Conservation (phyloP, 2,888 invertebrate genomes). For the Thumatha senex region DNA sequence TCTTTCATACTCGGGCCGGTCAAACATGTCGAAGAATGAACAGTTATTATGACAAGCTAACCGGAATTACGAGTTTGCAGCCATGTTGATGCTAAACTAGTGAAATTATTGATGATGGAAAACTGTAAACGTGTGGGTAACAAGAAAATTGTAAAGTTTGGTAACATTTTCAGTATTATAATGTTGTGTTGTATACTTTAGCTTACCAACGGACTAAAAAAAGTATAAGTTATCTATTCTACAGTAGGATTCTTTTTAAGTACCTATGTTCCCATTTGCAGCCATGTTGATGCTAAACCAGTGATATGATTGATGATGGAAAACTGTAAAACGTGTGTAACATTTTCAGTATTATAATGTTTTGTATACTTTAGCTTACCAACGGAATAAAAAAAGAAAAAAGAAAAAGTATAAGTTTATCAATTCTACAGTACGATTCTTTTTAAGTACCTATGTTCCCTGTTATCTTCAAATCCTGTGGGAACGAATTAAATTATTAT, state of each 20-base stretch:
- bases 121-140: neutral
- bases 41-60: slow-evolving; percentile 23
- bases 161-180: neutral
- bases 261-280: too few relatives aligned
- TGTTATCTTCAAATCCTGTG: too few relatives aligned
- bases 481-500: too few relatives aligned
- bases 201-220: too few relatives aligned
- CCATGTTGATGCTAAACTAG: neutral
- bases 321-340: neutral
- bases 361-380: too few relatives aligned
- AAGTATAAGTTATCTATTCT: too few relatives aligned
- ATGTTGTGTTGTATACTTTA: neutral
- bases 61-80: slow-evolving; percentile 11
- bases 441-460: too few relatives aligned
- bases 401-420: too few relatives aligned
- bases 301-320: neutral
- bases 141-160: neutral
- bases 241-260: too few relatives aligned
- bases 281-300: neutral
- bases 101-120: neutral
- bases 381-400: too few relatives aligned
- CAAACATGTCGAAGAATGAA: slow-evolving; percentile 24
- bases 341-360: neutral
- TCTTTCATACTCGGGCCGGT: slow-evolving; percentile 32
- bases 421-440: too few relatives aligned